Percentiles rank a stretch among this genome's conserved stretches.
These are phyloP conservation scores for Brotogeris chrysoptera DNA, from an alignment of 2,797 vertebrate genomes.

Conservation along the genomic window DNA sequence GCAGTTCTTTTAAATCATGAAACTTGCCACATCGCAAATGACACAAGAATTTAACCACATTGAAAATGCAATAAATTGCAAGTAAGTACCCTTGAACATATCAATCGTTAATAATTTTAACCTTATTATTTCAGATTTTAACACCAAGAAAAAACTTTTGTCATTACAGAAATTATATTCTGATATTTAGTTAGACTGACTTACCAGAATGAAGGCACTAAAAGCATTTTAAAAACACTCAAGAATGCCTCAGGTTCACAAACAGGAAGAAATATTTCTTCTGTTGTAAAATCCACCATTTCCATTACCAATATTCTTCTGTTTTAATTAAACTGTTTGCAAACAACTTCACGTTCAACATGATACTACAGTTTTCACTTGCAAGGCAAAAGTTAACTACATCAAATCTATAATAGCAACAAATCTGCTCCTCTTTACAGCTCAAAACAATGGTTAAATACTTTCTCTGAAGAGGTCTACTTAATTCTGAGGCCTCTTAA, in stretches of 20 bases:
- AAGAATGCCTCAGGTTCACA: background rate
- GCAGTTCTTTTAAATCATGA: background rate
- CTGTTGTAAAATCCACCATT: background rate
- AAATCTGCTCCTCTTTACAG: background rate
- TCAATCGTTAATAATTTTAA: background rate
- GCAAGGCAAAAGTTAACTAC: background rate
- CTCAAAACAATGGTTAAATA: background rate
- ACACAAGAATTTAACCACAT: background rate
- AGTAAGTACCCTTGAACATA: background rate
- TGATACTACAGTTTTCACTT: background rate
- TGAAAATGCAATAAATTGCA: background rate
- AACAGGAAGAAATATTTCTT: background rate
- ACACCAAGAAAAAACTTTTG: background rate
- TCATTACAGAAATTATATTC: background rate
- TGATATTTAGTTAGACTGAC: background rate
- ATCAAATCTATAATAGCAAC: background rate
- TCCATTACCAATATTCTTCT: background rate
- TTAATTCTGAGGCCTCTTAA: constrained; percentile 18
- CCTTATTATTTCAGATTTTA: background rate
- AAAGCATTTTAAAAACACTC: background rate
- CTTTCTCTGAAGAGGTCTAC: background rate
- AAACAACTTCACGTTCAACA: background rate
- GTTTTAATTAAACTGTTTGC: background rate
- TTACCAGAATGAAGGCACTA: background rate
- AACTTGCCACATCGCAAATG: background rate